Base-by-base conservation (phyloP, 2,797 vertebrate species). In the Pitangus sulphuratus region DNA sequence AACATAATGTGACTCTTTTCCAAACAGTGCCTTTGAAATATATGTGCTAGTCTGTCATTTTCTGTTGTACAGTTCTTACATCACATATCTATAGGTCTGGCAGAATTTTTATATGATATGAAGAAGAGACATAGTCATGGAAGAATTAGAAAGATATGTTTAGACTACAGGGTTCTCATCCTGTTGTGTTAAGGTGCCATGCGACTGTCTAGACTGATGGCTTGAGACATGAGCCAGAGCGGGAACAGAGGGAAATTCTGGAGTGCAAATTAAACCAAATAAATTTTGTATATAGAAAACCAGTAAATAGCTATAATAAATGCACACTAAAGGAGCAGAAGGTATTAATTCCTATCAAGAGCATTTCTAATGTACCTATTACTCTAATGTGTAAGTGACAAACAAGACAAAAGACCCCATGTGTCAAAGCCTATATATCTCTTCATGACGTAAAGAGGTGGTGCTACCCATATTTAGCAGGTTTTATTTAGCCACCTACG, bases 401-500 rank as follows among this genome's bases (percentile, higher is more conserved):
- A 96, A 94, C 84, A 95, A 96, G 95, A 95, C 94, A 88, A 97
- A 93, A 95, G 56, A 97, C 88, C 69, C 75, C 7, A 16, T 84
- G 91, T 98, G 97, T 97, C 93, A 98, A 97, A 98, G 95, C 81
- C 79, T 68, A 91, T 96, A 62, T 74, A 84, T 96, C 96, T 87
- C 45, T 58, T 71, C 74, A 83, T 88, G 90, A 78, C 44, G 58
- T 96, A 97, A 96, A 95, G 85, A 96, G 97, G 96, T 97, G 93
- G 93, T 94, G 92, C 84, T 93, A 84, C 77, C 89, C 96, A 93
- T 94, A 95, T 97, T 97, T 97, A 97, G 95, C 93, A 97, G 98
- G 97, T 98, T 98, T 98, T 93, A 89, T 97, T 97, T 96, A 98
- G 98, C 98, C 97, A 98, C 97, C 97, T 97, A 97, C 58, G 69